Conservation (phyloP, 2,113 vertebrate genomes). For the Hippocampus barbouri region DNA sequence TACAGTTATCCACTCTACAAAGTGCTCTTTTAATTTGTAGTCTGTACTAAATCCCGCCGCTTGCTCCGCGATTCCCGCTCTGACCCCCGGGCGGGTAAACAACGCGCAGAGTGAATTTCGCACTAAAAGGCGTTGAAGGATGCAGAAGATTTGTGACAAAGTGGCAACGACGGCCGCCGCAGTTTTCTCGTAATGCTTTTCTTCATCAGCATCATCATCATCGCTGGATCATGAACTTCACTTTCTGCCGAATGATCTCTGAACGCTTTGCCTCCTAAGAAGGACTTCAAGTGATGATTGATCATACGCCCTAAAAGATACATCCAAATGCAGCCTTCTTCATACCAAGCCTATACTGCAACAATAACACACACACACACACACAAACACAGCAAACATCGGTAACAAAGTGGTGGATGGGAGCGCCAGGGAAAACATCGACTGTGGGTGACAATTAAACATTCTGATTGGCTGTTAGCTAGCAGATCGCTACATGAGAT, state of each 20-base stretch:
- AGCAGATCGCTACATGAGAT: too few species aligned
- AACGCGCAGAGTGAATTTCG: background rate
- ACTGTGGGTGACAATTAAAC: too few species aligned
- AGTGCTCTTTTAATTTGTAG: conserved; percentile 4
- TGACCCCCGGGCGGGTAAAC: background rate
- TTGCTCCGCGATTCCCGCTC: background rate
- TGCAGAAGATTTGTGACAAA: background rate
- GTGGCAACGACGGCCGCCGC: background rate
- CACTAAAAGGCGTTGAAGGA: background rate
- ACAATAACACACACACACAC: background rate
- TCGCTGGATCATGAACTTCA: background rate
- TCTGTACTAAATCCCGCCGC: background rate
- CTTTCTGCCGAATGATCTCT: background rate
- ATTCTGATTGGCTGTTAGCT: too few species aligned
- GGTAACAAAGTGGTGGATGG: too few species aligned
- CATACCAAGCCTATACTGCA: too few species aligned
- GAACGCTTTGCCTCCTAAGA: background rate
- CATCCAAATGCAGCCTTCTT: background rate
- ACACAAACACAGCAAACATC: background rate
- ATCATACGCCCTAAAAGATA: background rate
- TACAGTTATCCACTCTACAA: conserved; percentile 5
- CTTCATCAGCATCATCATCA: background rate
- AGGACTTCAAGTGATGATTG: background rate
- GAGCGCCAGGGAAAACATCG: too few species aligned
- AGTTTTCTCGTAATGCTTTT: background rate